These are phyloP conservation scores for Eurytemora carolleeae DNA, from an alignment of 1,140 invertebrate species.

Conservation along the genomic window DNA sequence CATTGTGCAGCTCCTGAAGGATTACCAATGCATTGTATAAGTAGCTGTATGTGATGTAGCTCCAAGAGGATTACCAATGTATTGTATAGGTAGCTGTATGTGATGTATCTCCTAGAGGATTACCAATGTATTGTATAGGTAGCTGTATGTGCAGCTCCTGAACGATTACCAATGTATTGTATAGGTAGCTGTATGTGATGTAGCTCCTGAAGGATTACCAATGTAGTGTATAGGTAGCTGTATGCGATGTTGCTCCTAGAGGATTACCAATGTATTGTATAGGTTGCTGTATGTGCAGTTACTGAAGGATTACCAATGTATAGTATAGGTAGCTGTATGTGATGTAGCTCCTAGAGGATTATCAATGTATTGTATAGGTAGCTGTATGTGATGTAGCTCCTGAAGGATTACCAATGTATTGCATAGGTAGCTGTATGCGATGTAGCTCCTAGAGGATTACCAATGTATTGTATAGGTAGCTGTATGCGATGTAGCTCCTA, in stretches of 20 bases:
- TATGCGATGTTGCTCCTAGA: constrained; percentile 35
- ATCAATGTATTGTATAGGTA: constrained; percentile 24
- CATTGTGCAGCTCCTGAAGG: no score
- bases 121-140: not conserved
- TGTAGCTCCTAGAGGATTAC: constrained; percentile 34
- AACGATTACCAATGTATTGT: not conserved
- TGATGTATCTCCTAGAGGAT: not conserved
- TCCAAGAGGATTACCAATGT: no score
- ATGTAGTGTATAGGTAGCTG: constrained; percentile 29
- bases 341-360: constrained; percentile 38
- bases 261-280: constrained; percentile 29
- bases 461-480: constrained; percentile 23
- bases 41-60: no score
- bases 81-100: not conserved
- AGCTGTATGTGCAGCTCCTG: no score
- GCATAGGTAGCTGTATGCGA: constrained; percentile 33
- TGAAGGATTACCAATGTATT: not conserved
- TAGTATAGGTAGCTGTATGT: constrained; percentile 17
- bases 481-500: not conserved
- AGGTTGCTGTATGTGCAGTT: no score
- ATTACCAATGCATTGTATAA: no score
- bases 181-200: not conserved
- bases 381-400: not conserved
- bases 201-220: constrained; percentile 20
- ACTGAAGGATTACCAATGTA: not conserved